Conservation (phyloP, 2,113 vertebrate genomes). For the Panthera tigris region DNA sequence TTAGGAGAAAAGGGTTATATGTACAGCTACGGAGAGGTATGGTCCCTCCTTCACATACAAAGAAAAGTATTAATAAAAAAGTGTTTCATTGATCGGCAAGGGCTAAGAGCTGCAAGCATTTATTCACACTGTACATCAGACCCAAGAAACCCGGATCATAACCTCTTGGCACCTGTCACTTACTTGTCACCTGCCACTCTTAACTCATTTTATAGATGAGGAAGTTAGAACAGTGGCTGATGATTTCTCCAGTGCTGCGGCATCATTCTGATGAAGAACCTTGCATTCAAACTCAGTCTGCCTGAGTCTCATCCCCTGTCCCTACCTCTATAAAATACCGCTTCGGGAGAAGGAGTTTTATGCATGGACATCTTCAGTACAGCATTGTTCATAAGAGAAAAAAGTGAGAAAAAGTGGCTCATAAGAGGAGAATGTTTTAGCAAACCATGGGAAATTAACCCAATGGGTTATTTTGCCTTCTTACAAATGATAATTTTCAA, state of each 20-base stretch:
- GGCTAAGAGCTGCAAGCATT: constrained; percentile 87
- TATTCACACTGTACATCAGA: constrained; percentile 89
- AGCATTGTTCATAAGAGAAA: neutral
- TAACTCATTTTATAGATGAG: neutral
- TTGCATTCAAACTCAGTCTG: neutral
- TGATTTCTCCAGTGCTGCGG: neutral
- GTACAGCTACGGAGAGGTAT: constrained; percentile 84
- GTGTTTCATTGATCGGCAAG: constrained; percentile 87
- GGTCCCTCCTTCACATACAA: constrained; percentile 87
- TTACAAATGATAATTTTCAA: constrained; percentile 49
- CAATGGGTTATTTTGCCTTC: constrained; percentile 31
- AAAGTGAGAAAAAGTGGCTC: neutral
- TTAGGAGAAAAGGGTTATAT: constrained; percentile 85
- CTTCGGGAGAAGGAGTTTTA: neutral
- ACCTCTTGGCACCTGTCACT: constrained; percentile 81
- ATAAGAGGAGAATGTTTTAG: neutral
- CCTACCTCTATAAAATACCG: neutral
- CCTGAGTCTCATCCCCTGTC: neutral
- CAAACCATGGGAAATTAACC: constrained; percentile 46
- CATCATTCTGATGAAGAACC: neutral
- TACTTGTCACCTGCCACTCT: no score
- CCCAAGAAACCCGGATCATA: constrained; percentile 82
- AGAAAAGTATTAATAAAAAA: constrained; percentile 89
- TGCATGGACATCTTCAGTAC: neutral
- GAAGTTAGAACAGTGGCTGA: neutral